Percentiles rank a stretch among this genome's conserved stretches.
Evolutionary conservation across 2,888 invertebrate species (phyloP).

Genomic region (Zygothrica quintamaculata): DNA sequence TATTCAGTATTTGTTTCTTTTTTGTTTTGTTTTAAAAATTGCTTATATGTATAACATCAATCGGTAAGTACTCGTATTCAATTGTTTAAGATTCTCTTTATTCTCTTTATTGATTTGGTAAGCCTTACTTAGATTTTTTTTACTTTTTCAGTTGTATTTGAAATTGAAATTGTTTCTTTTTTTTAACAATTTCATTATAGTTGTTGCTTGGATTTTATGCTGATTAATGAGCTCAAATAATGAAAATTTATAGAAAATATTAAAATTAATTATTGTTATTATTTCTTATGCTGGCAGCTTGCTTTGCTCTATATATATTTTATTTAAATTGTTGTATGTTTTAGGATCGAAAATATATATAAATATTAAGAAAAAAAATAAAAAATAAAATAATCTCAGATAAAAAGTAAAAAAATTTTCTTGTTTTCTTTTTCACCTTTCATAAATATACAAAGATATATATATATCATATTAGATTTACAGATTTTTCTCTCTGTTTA

Average conservation of each 20-base stretch:
- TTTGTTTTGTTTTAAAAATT: constrained; percentile 62
- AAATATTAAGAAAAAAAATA: constrained; percentile 1
- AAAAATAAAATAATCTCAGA: constrained; percentile 6
- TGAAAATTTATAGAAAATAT: constrained; percentile 66
- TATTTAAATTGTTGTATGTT: constrained; percentile 38
- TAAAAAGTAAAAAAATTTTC: constrained; percentile 29
- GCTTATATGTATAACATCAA: constrained; percentile 61
- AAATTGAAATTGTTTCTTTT: constrained; percentile 11
- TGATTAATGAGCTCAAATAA: constrained; percentile 65
- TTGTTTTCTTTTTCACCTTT: constrained; percentile 69
- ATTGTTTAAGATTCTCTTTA: constrained; percentile 42
- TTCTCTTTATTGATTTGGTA: constrained; percentile 50
- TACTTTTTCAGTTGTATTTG: constrained; percentile 7
- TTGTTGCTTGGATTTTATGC: constrained; percentile 33
- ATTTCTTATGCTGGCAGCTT: constrained; percentile 72
- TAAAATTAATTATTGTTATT: constrained; percentile 78
- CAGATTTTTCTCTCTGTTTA: constrained; percentile 48
- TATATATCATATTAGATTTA: constrained; percentile 36
- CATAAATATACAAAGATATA: constrained; percentile 38
- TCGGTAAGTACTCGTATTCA: constrained; percentile 29
- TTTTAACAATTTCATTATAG: constrained; percentile 21
- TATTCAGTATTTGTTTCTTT: constrained; percentile 39
- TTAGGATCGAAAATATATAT: constrained; percentile 51
- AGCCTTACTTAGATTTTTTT: constrained; percentile 37
- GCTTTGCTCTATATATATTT: constrained; percentile 54